Evolutionary conservation across 2,888 invertebrate genomes (phyloP).

Genomic region (Tanypteryx hageni): DNA sequence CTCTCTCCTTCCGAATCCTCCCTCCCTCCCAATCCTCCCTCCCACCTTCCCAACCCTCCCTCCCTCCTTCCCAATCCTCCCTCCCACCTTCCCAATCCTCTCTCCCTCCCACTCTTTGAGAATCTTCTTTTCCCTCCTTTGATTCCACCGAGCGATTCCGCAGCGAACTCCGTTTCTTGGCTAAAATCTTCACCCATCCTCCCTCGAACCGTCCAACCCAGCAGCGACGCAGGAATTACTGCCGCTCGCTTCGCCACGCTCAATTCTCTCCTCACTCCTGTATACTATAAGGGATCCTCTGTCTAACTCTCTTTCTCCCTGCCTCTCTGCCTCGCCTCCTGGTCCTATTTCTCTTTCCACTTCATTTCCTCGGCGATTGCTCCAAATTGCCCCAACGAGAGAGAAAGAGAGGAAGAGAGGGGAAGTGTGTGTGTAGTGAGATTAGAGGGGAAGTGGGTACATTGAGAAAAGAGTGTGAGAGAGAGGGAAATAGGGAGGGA

Average conservation of each 20-base stretch:
- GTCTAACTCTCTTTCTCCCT: neutral
- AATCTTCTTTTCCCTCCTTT: neutral
- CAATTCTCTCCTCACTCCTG: neutral
- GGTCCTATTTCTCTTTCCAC: slow-evolving; percentile 49
- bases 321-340: neutral
- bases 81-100: neutral
- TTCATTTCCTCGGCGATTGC: slow-evolving; percentile 57
- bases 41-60: neutral
- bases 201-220: neutral
- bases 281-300: neutral
- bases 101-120: neutral
- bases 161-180: neutral
- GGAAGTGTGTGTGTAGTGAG: neutral
- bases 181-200: neutral
- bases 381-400: slow-evolving; percentile 56
- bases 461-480: no score
- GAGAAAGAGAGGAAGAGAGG: neutral
- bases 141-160: neutral
- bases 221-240: neutral
- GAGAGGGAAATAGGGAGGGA: no score
- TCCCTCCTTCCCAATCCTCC: neutral
- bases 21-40: no score
- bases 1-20: no score
- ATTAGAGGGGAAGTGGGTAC: neutral
- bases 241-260: neutral